These are phyloP conservation scores for Yponomeuta plumbellus DNA, from an alignment of 2,888 invertebrate genomes.

Conservation along the genomic window DNA sequence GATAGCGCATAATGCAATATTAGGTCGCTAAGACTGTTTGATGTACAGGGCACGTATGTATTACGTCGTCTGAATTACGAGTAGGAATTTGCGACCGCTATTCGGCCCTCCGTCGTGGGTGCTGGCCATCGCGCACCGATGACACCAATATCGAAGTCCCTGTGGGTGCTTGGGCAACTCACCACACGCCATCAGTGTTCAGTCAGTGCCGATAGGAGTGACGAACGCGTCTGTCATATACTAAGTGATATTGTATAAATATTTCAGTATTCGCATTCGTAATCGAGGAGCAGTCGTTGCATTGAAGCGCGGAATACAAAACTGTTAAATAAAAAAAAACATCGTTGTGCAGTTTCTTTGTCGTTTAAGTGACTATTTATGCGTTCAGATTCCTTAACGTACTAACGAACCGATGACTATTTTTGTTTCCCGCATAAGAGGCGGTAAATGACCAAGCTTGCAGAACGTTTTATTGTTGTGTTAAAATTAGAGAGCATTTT, in stretches of 20 bases:
- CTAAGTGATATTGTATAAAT: slow-evolving; percentile 49
- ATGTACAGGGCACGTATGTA: slow-evolving; percentile 57
- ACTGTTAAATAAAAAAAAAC: slow-evolving; percentile 18
- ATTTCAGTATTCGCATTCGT: slow-evolving; percentile 62
- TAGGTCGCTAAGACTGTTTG: slow-evolving; percentile 67
- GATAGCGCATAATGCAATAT: slow-evolving; percentile 55
- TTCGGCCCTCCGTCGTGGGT: slow-evolving; percentile 54
- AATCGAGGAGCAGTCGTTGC: slow-evolving; percentile 57
- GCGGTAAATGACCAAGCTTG: slow-evolving; percentile 32
- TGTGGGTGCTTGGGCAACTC: slow-evolving; percentile 41
- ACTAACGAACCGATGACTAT: slow-evolving; percentile 39
- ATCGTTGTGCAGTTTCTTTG: slow-evolving; percentile 15
- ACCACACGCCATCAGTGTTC: slow-evolving; percentile 34
- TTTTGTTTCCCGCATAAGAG: slow-evolving; percentile 32
- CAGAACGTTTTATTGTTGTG: slow-evolving; percentile 27
- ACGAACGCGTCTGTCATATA: slow-evolving; percentile 58
- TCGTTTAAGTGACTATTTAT: slow-evolving; percentile 26
- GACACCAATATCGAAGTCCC: slow-evolving; percentile 65
- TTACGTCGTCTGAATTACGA: slow-evolving; percentile 65
- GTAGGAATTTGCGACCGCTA: slow-evolving; percentile 74
- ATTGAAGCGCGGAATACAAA: slow-evolving; percentile 30
- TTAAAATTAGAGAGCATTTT: slow-evolving; percentile 5
- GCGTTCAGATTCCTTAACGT: slow-evolving; percentile 30
- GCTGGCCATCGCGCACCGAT: slow-evolving; percentile 35
- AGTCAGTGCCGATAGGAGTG: slow-evolving; percentile 49